These are phyloP conservation scores for Hephaestus fuliginosus DNA, from an alignment of 2,797 vertebrate genomes.

Conservation along the genomic window DNA sequence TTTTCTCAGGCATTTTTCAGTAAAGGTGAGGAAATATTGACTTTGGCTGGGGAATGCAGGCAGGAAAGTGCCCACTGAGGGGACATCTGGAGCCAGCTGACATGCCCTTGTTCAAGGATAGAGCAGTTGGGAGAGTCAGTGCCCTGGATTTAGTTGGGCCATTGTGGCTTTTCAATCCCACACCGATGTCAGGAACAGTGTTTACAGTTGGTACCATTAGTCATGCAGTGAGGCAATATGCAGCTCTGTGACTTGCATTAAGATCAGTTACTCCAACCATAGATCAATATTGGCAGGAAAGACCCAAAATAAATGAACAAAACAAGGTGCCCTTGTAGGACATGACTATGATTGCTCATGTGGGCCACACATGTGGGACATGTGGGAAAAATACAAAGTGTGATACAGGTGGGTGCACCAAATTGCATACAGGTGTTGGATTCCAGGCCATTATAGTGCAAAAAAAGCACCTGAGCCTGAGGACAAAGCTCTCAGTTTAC, in stretches of 20 bases:
- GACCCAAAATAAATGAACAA: not conserved
- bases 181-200: too few relatives aligned
- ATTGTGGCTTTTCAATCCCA: too few relatives aligned
- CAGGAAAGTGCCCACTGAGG: constrained; percentile 6
- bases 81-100: not conserved
- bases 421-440: not conserved
- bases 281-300: not conserved
- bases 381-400: not conserved
- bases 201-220: too few relatives aligned
- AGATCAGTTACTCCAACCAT: not conserved
- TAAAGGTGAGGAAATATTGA: constrained; percentile 1
- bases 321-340: not conserved
- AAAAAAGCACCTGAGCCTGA: constrained; percentile 23
- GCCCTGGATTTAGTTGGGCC: too few relatives aligned
- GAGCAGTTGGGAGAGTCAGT: too few relatives aligned
- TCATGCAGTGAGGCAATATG: not conserved
- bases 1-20: not conserved
- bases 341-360: not conserved
- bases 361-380: not conserved
- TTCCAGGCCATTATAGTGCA: not conserved
- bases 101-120: too few relatives aligned
- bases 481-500: constrained; percentile 29
- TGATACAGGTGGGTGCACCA: not conserved
- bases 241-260: not conserved
- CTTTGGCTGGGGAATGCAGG: constrained; percentile 4